Evolutionary conservation across 2,113 vertebrate genomes (phyloP).

Genomic region (Rissa tridactyla): DNA sequence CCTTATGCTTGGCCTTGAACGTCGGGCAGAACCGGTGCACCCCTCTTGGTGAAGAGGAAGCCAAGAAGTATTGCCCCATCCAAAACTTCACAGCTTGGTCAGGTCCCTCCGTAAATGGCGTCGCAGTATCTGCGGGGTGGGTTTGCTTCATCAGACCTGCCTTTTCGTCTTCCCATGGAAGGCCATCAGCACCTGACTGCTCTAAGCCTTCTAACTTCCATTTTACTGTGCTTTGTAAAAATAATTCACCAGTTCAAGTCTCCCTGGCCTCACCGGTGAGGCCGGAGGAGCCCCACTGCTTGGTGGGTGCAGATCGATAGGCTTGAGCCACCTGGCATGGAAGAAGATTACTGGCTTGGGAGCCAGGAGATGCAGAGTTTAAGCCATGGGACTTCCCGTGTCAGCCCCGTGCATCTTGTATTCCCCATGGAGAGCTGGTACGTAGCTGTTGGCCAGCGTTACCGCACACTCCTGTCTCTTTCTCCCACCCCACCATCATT

Average conservation of each 20-base stretch:
- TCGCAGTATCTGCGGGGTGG: background rate
- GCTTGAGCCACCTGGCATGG: background rate
- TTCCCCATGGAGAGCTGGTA: background rate
- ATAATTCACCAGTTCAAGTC: fast-evolving
- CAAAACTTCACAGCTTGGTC: background rate
- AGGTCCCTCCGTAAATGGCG: background rate
- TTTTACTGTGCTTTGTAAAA: background rate
- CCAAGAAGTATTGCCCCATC: background rate
- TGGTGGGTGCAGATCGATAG: background rate
- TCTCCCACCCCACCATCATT: background rate
- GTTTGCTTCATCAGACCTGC: background rate
- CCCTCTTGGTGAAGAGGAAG: background rate
- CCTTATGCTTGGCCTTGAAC: background rate
- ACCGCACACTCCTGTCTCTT: background rate
- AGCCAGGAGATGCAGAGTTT: background rate
- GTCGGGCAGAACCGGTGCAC: background rate
- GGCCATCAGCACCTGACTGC: background rate
- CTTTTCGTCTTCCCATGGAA: background rate
- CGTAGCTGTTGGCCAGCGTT: fast-evolving
- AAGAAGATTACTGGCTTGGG: background rate
- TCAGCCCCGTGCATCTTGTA: background rate
- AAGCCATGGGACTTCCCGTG: background rate
- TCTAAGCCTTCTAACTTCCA: background rate
- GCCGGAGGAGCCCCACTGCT: background rate
- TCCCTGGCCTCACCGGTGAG: fast-evolving